Conservation (phyloP, 2,888 invertebrate species). For the Busseola fusca region DNA sequence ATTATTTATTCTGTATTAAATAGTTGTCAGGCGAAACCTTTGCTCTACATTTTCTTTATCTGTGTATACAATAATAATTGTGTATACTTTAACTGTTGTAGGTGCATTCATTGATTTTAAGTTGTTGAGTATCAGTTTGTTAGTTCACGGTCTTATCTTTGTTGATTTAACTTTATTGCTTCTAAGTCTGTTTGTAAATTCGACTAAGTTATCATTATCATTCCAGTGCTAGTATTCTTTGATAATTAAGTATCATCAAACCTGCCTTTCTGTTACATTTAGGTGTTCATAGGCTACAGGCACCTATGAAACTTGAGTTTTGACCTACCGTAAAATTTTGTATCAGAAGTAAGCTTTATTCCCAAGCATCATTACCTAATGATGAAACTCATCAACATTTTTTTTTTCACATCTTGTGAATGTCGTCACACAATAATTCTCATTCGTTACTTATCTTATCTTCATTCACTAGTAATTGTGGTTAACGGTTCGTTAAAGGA, state of each 20-base stretch:
- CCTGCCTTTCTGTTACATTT: neutral
- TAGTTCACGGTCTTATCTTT: conserved; percentile 29
- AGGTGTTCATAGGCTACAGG: neutral
- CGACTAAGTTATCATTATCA: neutral
- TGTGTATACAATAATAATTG: conserved; percentile 7
- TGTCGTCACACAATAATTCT: conserved; percentile 19
- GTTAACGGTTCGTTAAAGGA: neutral
- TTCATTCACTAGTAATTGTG: conserved; percentile 6
- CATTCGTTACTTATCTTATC: conserved; percentile 20
- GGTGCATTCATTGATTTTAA: conserved; percentile 7
- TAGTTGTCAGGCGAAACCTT: conserved; percentile 18
- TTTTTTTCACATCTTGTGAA: conserved; percentile 25
- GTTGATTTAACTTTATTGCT: conserved; percentile 41
- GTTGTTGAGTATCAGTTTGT: conserved; percentile 2
- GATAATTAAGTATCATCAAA: neutral
- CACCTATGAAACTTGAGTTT: neutral
- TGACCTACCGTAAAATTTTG: conserved; percentile 10
- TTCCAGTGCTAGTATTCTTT: neutral
- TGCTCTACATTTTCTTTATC: conserved; percentile 22
- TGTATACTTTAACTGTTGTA: conserved; percentile 19
- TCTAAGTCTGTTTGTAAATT: conserved; percentile 6
- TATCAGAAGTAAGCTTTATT: conserved; percentile 8
- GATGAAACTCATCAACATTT: conserved; percentile 21
- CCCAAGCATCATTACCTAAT: conserved; percentile 22
- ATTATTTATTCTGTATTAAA: conserved; percentile 25